Evolutionary conservation across 2,888 invertebrate genomes (phyloP).

Genomic region (Anarsia innoxiella): DNA sequence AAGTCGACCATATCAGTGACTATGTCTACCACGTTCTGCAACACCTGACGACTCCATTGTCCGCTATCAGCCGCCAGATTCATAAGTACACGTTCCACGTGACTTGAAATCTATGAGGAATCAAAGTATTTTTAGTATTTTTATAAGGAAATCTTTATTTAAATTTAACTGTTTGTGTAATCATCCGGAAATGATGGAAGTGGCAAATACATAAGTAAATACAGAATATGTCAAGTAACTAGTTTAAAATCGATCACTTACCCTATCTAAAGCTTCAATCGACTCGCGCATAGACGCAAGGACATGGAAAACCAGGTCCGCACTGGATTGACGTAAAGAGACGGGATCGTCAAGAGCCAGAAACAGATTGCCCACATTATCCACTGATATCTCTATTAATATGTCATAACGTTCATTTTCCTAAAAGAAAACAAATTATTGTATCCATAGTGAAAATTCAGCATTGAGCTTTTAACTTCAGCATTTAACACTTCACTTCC

Average conservation of each 20-base stretch:
- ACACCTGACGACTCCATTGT: slow-evolving; percentile 63
- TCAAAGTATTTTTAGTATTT: neutral
- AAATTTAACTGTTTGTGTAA: too few species aligned
- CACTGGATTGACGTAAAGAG: slow-evolving; percentile 68
- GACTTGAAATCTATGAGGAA: slow-evolving; percentile 33
- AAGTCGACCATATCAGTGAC: slow-evolving; percentile 41
- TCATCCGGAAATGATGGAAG: too few species aligned
- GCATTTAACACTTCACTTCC: neutral
- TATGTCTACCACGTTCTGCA: slow-evolving; percentile 79
- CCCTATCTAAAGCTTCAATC: slow-evolving; percentile 77
- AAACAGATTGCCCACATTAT: slow-evolving; percentile 76
- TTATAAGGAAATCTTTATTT: neutral
- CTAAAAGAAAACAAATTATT: slow-evolving; percentile 27
- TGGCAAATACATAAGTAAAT: too few species aligned
- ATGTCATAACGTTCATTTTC: slow-evolving; percentile 72
- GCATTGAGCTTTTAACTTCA: neutral
- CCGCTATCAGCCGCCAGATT: slow-evolving; percentile 75
- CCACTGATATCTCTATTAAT: slow-evolving; percentile 76
- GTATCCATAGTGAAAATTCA: neutral
- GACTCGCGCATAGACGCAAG: slow-evolving; percentile 77
- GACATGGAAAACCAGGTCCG: slow-evolving; percentile 79
- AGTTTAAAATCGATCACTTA: slow-evolving; percentile 28
- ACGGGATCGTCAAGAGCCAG: slow-evolving; percentile 70
- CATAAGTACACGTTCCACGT: slow-evolving; percentile 65
- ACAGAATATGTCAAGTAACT: neutral